Base-by-base conservation (phyloP, 2,888 invertebrate species). In the Ochropacha duplaris region DNA sequence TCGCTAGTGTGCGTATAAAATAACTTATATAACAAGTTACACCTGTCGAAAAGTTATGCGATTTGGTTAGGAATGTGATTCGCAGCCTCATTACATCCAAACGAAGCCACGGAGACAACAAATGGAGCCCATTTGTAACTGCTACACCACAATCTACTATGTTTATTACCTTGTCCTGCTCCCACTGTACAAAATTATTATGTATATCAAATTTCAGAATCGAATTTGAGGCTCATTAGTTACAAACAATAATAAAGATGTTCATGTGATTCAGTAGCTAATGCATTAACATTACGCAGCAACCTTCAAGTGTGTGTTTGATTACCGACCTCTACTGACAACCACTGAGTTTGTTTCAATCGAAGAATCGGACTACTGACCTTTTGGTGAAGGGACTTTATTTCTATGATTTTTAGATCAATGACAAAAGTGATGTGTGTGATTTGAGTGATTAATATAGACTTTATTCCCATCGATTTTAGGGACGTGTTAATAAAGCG, bases 91-190 rank as follows among this genome's bases (percentile, higher is more conserved):
- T 83, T 81, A 81, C 72, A 74, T 78, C 70, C 69, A 72, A 78
- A 76, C 71, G 66, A 66, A 73, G 69, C 72, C 72, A 70, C 75
- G 67, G 65, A 76, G 73, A 76, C 75, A 75, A 81, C 77, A 77
- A 81, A 84, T 81, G 74, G 69, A 44, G 51, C 61, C 63, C 76
- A 81, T 83, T 82, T 81, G 72, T 82, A 70, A 74, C 68, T 60
- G 74, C 70, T 74, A 73, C 71, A 70, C 78, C 74, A 70, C 72
- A 69, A 74, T 70, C 67, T 69, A 61, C 72, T 74, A 73, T 77
- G 76, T 76, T 78, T 73, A 77, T 74, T 74, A 72, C 69, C 67
- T 71, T 67, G 62, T 68, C 67, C 69, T 68, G 67, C 68, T 71
- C 63, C 61, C 56, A 55, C 44, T 58, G 2, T 2, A 44, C 19